Conservation (phyloP, 2,888 invertebrate genomes). For the Rotaria magnacalcarata region DNA sequence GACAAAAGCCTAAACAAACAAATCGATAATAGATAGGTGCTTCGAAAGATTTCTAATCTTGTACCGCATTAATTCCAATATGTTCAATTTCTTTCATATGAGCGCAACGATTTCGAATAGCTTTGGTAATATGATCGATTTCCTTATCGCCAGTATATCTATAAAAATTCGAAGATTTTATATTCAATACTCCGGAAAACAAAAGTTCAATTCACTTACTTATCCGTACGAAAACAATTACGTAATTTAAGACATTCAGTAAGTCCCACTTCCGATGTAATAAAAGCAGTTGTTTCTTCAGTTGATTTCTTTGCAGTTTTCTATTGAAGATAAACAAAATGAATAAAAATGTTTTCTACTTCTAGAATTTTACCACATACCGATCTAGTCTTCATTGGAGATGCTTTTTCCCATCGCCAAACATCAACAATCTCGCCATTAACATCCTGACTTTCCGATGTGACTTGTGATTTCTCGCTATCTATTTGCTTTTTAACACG, state of each 20-base stretch:
- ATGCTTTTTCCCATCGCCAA: conserved; percentile 65
- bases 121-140: neutral
- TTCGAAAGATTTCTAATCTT: neutral
- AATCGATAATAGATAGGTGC: no score
- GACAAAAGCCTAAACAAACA: neutral
- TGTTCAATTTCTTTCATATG: neutral
- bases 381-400: neutral
- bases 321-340: neutral
- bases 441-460: conserved; percentile 76
- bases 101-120: conserved; percentile 1
- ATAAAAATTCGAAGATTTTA: neutral
- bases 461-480: conserved; percentile 65
- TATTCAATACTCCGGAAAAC: neutral
- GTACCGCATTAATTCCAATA: conserved; percentile 32
- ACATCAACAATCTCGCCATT: conserved; percentile 85
- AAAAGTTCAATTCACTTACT: neutral
- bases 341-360: neutral
- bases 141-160: neutral
- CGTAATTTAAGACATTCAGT: conserved; percentile 28
- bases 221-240: conserved; percentile 7
- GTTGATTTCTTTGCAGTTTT: neutral
- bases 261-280: neutral
- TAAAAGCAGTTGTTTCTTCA: neutral
- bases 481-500: neutral
- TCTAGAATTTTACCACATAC: neutral